Conservation (phyloP, 2,797 vertebrate genomes). For the Sebastes kiyomatsui region DNA sequence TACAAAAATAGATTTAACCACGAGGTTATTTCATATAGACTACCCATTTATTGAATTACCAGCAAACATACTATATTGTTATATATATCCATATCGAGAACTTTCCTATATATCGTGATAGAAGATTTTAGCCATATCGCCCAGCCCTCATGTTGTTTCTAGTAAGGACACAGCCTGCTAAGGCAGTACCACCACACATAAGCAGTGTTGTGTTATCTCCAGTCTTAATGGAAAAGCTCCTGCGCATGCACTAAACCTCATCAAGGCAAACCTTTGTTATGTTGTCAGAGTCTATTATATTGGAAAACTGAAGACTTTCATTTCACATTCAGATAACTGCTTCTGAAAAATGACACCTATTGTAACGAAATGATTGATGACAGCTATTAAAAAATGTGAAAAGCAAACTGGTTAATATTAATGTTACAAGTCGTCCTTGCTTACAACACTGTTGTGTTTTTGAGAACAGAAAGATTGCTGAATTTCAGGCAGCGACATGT, state of each 20-base stretch:
- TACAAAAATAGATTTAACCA: too few species aligned
- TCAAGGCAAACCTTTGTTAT: constrained; percentile 24
- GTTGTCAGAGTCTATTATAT: constrained; percentile 5
- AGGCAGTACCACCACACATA: neutral
- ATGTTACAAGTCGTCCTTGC: neutral
- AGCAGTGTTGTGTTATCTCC: neutral
- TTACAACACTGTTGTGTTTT: neutral
- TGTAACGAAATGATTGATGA: constrained; percentile 25
- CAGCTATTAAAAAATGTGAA: neutral
- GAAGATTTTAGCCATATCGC: too few species aligned
- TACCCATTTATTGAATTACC: too few species aligned
- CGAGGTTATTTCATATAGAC: too few species aligned
- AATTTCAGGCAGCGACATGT: neutral
- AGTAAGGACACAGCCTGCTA: neutral
- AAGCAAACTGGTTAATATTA: neutral
- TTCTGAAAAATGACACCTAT: constrained; percentile 6
- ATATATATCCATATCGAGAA: accelerated
- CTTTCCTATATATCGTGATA: too few species aligned
- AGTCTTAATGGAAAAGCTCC: constrained; percentile 26
- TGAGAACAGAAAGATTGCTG: neutral
- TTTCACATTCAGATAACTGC: constrained; percentile 22
- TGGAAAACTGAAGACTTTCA: constrained; percentile 7
- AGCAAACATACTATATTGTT: accelerated
- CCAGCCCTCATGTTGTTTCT: neutral
- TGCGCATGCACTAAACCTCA: neutral